These are phyloP conservation scores for Biston stratarius DNA, from an alignment of 2,888 invertebrate species.

Conservation along the genomic window DNA sequence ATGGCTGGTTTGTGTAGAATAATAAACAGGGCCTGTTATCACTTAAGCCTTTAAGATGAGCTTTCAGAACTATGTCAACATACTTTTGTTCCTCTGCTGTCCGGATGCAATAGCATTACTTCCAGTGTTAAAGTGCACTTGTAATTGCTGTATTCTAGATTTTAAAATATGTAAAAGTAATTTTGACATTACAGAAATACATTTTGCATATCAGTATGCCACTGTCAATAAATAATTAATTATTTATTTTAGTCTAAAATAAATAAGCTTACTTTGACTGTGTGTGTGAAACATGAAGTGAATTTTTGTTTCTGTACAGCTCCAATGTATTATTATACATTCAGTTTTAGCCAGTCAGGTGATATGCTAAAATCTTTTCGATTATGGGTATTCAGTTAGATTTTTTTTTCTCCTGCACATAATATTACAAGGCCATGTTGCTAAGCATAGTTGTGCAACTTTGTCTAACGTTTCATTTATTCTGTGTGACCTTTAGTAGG, in stretches of 20 bases:
- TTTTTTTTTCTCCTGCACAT: background rate
- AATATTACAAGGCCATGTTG: background rate
- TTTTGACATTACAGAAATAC: no score
- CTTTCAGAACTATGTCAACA: conserved; percentile 6
- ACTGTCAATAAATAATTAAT: no score
- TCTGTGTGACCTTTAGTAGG: conserved; percentile 20
- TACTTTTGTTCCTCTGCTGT: background rate
- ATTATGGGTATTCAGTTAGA: no score
- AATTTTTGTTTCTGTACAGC: no score
- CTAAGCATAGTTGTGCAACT: background rate
- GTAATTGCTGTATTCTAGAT: background rate
- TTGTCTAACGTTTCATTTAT: background rate
- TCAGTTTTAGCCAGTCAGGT: no score
- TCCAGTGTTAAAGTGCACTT: no score
- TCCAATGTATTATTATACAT: no score
- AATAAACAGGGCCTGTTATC: conserved; percentile 45
- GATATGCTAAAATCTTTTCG: no score
- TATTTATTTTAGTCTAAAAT: no score
- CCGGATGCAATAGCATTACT: background rate
- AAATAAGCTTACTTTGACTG: no score
- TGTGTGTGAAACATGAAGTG: no score
- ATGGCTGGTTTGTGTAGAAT: conserved; percentile 47
- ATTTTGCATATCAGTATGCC: no score
- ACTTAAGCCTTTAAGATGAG: conserved; percentile 9
- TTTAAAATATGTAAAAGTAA: background rate